phyloP scores from a whole-genome alignment of 2,888 invertebrate species.

The Toxonevra muliebris region DNA sequence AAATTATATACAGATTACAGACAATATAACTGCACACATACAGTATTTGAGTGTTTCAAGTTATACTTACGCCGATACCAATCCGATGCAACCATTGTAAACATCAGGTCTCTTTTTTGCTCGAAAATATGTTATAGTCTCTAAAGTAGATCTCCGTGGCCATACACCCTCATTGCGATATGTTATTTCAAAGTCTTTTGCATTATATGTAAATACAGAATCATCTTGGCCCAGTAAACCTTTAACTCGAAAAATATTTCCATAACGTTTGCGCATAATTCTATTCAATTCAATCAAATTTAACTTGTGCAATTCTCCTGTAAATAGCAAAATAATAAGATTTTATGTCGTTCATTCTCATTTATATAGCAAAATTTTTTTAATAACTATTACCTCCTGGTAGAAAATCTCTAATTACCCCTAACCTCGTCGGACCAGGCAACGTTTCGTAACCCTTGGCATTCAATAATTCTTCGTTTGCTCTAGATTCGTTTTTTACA shows the following conservation, averaged over 20 bases:
- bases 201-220: slow-evolving; percentile 66
- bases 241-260: slow-evolving; percentile 65
- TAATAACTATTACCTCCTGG: slow-evolving; percentile 51
- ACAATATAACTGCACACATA: background rate
- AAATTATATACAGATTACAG: too few species aligned
- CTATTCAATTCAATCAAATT: slow-evolving; percentile 51
- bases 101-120: background rate
- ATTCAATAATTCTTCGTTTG: slow-evolving; percentile 49
- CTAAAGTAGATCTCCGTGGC: background rate
- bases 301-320: slow-evolving; percentile 50
- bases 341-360: background rate
- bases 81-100: background rate
- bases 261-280: slow-evolving; percentile 55
- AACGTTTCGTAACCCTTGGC: slow-evolving; percentile 50
- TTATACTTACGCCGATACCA: background rate
- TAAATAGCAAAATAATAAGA: background rate
- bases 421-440: slow-evolving; percentile 51
- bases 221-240: slow-evolving; percentile 58
- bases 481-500: slow-evolving; percentile 16
- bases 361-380: too few species aligned
- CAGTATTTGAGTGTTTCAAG: background rate
- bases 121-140: background rate
- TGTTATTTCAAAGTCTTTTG: slow-evolving; percentile 65
- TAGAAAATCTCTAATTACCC: slow-evolving; percentile 48
- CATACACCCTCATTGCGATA: slow-evolving; percentile 65